Base-by-base conservation (phyloP, 2,888 invertebrate species). In the Hirtodrosophila cameraria region DNA sequence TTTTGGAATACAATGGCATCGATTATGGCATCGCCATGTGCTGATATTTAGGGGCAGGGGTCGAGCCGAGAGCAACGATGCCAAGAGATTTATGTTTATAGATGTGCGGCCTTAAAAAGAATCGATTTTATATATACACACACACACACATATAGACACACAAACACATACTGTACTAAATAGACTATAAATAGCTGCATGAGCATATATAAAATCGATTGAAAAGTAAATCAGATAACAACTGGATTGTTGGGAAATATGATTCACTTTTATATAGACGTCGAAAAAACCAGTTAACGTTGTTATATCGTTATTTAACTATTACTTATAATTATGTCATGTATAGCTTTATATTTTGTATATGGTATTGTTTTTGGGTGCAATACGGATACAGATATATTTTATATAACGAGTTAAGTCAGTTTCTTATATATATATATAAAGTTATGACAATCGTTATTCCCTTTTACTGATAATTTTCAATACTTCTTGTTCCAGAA, bases 1-100 rank as follows among this genome's bases (percentile, higher is more conserved):
- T 70, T 83, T 67, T 76, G 74, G 81, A 61, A 73, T 74, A 78
- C 84, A 78, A 83, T 83, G 78, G 46, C 77, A 77, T 71, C 70
- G 77, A 78, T 80, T 79, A 79, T 79, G 77, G 77, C 54, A 33
- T 31, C 50, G 50, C 42, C 38, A 50, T 43, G 50, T 20, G 48
- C 73, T 72, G 73, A 72, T 69, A 63, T 68, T 55, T 48, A 15
- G 28, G 68, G 61, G 57, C 57, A 72, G 57, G 73, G 62, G 62
- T 66, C 71, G 53, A 57, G 45, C 43, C 62, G 67, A 69, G 54
- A 41, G 53, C 68, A 57, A 27, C 57, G 62, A 27, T 53, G n/a
- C n/a, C n/a, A 63, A 53, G 73, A 71, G 68, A 73, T 71, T 71
- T 71, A 64, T 81, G 78, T 60, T 81, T 46, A 55, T 53, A 54